These are phyloP conservation scores for Pardosa pseudoannulata DNA, from an alignment of 2,888 invertebrate genomes.

Conservation along the genomic window DNA sequence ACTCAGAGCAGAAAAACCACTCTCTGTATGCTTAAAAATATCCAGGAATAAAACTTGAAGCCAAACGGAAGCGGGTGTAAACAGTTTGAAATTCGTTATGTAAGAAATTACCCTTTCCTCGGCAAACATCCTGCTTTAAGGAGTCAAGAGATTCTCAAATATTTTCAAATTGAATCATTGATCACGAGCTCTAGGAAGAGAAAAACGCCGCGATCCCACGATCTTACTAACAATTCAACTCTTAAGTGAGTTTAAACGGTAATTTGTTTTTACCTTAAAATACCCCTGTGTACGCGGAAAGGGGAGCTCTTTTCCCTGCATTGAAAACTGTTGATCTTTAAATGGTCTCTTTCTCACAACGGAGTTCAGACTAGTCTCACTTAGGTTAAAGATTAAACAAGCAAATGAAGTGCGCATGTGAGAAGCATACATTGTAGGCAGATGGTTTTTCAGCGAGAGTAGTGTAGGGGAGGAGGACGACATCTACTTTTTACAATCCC, in stretches of 20 bases:
- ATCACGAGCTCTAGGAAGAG: too few species aligned
- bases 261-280: conserved; percentile 3
- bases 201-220: too few species aligned
- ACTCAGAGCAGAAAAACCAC: too few species aligned
- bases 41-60: too few species aligned
- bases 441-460: conserved; percentile 24
- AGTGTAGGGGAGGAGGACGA: conserved; percentile 8
- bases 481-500: conserved; percentile 35
- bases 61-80: too few species aligned
- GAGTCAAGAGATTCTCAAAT: too few species aligned
- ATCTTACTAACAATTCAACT: too few species aligned
- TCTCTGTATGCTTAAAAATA: too few species aligned
- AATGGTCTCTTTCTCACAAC: conserved; percentile 6
- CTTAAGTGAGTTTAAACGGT: background rate
- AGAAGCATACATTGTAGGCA: conserved; percentile 40
- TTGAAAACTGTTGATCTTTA: conserved; percentile 24
- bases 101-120: too few species aligned
- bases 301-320: background rate
- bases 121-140: too few species aligned
- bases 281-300: conserved; percentile 23
- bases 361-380: background rate
- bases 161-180: too few species aligned
- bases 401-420: conserved; percentile 48
- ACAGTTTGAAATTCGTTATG: too few species aligned
- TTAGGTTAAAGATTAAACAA: conserved; percentile 48